These are phyloP conservation scores for Neodiprion pinetum DNA, from an alignment of 1,140 invertebrate species.

Conservation along the genomic window DNA sequence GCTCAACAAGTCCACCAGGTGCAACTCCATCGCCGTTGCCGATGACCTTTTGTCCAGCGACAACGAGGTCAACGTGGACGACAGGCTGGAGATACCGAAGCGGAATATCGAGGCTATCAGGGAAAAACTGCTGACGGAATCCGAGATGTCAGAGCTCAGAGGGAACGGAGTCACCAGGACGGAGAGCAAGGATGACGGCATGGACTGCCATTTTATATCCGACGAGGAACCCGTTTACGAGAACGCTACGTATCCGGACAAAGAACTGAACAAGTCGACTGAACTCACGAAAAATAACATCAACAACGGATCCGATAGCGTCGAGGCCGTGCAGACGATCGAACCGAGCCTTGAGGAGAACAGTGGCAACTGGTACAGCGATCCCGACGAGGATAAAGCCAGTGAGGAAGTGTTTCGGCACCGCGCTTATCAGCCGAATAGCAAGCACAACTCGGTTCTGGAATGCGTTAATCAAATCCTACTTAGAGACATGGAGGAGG, in stretches of 20 bases:
- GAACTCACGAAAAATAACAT: constrained; percentile 24
- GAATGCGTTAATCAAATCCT: constrained; percentile 82
- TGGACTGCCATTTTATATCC: constrained; percentile 55
- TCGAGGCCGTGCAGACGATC: constrained; percentile 63
- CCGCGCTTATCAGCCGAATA: constrained; percentile 53
- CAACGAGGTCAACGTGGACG: constrained; percentile 33
- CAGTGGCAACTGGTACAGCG: constrained; percentile 76
- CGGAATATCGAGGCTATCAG: constrained; percentile 20
- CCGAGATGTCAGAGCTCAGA: constrained; percentile 15
- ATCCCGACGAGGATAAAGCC: constrained; percentile 71
- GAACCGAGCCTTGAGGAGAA: constrained; percentile 62
- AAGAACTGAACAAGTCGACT: constrained; percentile 10
- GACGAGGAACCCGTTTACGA: constrained; percentile 57
- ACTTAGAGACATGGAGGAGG: constrained; percentile 64
- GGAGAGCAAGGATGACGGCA: constrained; percentile 55
- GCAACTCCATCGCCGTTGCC: constrained; percentile 42
- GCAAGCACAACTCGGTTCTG: constrained; percentile 76
- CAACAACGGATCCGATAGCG: constrained; percentile 20
- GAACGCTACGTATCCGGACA: constrained; percentile 47
- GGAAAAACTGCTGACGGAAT: constrained; percentile 1
- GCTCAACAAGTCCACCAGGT: constrained; percentile 50
- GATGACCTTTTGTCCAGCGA: constrained; percentile 34
- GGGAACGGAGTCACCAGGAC: constrained; percentile 39
- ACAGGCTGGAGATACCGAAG: constrained; percentile 31
- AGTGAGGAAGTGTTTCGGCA: constrained; percentile 62